Evolutionary conservation across 2,113 vertebrate genomes (phyloP).

Genomic region (Geococcyx californianus): DNA sequence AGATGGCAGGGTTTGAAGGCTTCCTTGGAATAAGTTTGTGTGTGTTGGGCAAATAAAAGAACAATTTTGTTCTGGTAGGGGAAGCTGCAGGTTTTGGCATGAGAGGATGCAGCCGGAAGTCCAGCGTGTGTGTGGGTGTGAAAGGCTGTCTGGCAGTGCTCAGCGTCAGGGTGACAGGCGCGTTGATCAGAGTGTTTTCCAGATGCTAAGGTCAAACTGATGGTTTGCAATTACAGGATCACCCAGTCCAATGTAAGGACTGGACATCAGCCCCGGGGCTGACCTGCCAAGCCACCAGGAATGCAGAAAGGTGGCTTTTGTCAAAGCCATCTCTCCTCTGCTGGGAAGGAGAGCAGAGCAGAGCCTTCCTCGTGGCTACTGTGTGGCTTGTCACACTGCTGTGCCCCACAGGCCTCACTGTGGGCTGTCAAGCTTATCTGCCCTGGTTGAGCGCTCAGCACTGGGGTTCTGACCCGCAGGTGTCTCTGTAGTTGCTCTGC

Average conservation of each 20-base stretch:
- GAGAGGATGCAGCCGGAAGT: background rate
- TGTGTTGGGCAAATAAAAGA: background rate
- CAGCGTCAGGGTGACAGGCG: accelerated
- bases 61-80: accelerated
- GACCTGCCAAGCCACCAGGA: background rate
- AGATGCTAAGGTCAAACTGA: background rate
- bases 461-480: accelerated
- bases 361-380: background rate
- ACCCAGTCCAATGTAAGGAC: accelerated
- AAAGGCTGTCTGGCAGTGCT: background rate
- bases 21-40: background rate
- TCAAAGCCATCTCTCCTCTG: background rate
- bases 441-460: background rate
- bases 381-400: accelerated
- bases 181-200: background rate
- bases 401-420: accelerated
- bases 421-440: background rate
- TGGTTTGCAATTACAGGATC: background rate
- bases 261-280: background rate
- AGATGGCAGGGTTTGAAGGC: background rate
- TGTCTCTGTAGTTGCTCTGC: accelerated
- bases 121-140: accelerated
- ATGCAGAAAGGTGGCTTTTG: background rate
- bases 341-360: accelerated
- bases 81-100: background rate